Base-by-base conservation (phyloP, 2,888 invertebrate species). In the Agrenia bidenticulata region DNA sequence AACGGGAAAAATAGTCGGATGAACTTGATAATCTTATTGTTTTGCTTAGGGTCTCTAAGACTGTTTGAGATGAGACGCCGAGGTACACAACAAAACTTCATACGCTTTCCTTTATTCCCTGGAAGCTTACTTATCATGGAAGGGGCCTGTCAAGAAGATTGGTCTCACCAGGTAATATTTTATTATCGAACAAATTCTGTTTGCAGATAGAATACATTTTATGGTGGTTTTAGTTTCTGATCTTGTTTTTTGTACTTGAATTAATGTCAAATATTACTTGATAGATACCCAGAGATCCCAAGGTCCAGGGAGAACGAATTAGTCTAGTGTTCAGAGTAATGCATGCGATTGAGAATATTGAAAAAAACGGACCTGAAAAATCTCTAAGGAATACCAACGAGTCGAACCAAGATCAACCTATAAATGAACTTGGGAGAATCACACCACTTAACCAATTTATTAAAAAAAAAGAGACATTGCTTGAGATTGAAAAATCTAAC, bases 91-190 rank as follows among this genome's bases (percentile, higher is more conserved):
- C 69, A 67, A 24, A 72, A 75, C 49, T 76, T 74, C 51, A 69
- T 77, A 32, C 76, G 76, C 27, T 75, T 83, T 37, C 82, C 81
- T 17, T 76, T 83, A 19, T 77, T 77, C 5, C 79, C 79, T 70
- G 83, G 83, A 2, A 79, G 80, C 60, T 73, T 83, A 61, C 69
- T 83, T 4, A 77, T 83, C 2, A 82, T 83, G 82, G 81, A 82
- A 70, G 83, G 82, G 2, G 78, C 78, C 17, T 79, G 79, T 27
- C 83, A 83, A 70, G 77, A 78, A 17, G 82, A 83, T 67, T 83
- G 83, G 83, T 80, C 71, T 13, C 77, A 77, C 59, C 77, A 77
- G 72, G 77, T 77, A 58, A 32, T 41, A 21, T 19, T 24, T 23
- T 32, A 23, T 32, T 11, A 32, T 32, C 53, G 4, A 21, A 21